Base-by-base conservation (phyloP, 30 jellyfish, hydroid and myxozoan genomes). In the Chironex yamaguchii region DNA sequence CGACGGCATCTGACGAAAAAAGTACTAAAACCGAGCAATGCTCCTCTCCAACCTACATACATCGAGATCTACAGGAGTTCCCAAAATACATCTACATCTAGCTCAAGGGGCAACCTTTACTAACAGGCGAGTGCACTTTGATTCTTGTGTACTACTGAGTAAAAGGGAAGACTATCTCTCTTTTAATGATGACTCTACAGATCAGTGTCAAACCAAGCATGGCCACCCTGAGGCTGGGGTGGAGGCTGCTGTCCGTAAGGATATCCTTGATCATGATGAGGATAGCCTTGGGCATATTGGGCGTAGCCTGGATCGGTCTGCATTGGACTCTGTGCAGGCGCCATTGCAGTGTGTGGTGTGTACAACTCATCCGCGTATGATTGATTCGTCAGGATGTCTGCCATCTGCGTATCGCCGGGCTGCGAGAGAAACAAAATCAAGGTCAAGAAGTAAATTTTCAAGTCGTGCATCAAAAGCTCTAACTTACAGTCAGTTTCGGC, bases 341-440 rank as follows among this genome's bases (percentile, higher is more conserved):
- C 58, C 58, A 42, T 42, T 54, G 91, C 29, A 4, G 29, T 14
- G 27, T 70, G 89, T 0, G 97, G 97, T 23, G 95, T 86, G 93
- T 94, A 94, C 71, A 94, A 29, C 66, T 94, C 99, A 66, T 94
- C 99, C 71, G 79, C 96, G 87, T 94, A 94, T 36, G 99, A 84
- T 84, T 94, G 99, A 81, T 96, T 82, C 30, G 99, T 94, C 87
- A 94, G 88, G 72, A 94, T 89, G 67, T 94, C 99, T 52, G 99
- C 99, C 99, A 94, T 94, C 71, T 94, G 98, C 97, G 99, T 94
- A 89, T 94, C 96, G 81, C 99, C 99, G 74, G 99, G 99, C 99
- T 94, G 87, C 58, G 17, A 6, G 58, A 42, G 58, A 42, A 42
- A 42, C 17, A 6, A 17, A 42, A 42, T 42, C 17, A 42, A 42